phyloP scores from a whole-genome alignment of 2,797 vertebrate species.

The Thalassophryne amazonica region DNA sequence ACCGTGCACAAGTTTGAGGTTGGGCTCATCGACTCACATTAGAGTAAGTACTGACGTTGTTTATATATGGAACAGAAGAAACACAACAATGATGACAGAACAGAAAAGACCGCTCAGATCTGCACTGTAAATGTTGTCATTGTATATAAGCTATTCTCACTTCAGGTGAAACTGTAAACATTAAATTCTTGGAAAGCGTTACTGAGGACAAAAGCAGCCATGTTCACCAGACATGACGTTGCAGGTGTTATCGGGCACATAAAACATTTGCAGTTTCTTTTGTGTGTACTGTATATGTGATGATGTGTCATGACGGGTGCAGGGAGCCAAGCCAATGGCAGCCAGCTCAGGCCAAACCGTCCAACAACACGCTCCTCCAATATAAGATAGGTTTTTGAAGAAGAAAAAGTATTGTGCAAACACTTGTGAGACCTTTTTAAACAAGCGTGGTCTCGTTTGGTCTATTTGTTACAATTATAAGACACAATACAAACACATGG shows the following conservation, averaged over 20 bases:
- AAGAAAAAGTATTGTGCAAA: too few relatives aligned
- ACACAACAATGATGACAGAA: slow-evolving; percentile 34
- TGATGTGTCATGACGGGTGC: too few relatives aligned
- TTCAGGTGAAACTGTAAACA: not conserved
- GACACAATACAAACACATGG: not conserved
- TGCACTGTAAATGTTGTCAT: slow-evolving; percentile 2
- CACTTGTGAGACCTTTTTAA: too few relatives aligned
- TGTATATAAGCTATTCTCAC: slow-evolving; percentile 1
- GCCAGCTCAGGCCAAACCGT: too few relatives aligned
- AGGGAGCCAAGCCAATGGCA: not conserved
- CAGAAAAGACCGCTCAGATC: slow-evolving; percentile 34
- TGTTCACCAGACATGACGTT: slow-evolving; percentile 2
- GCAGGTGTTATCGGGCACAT: slow-evolving; percentile 22
- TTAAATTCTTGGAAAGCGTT: too few relatives aligned
- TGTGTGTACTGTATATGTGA: not conserved
- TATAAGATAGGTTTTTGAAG: too few relatives aligned
- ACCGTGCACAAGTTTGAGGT: too few relatives aligned
- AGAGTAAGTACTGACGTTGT: too few relatives aligned
- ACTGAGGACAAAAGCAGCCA: slow-evolving; percentile 12
- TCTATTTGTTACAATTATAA: not conserved
- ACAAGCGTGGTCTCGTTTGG: not conserved
- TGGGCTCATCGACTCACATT: too few relatives aligned
- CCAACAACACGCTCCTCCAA: too few relatives aligned
- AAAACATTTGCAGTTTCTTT: not conserved
- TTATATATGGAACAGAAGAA: slow-evolving; percentile 2